Evolutionary conservation across 2,888 invertebrate species (phyloP), one percentile per base, ranked within the genome.

Genomic region (Rotaria macrura): DNA sequence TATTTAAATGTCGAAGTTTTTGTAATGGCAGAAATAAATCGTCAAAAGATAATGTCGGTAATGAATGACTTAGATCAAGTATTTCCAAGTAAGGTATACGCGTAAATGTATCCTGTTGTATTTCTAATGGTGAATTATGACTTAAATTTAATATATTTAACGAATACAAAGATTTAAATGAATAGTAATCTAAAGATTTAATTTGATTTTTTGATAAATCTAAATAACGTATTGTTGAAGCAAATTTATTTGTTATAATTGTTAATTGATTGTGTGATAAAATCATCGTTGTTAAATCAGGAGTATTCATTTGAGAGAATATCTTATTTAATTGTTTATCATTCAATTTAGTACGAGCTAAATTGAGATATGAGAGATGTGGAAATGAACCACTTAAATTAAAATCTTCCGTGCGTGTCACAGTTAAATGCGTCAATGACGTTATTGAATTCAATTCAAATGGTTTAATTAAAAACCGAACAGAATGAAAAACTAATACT

Each of bases 61-160:
- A 79, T 25, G 40, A 23, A 79, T 43, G 43, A 79, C 79, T 79
- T 43, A 79, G 14, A 79, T 79, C 79, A 43, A 79, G 43, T n/a
- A 79, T 79, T 79, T 79, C 79, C n/a, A 79, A n/a, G n/a, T 79
- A 79, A n/a, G 79, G 79, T 79, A 79, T 79, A 43, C 79, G 79
- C n/a, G 40, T 43, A n/a, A 79, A 79, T 43, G 79, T 79, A 79
- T 79, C 79, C 14, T 43, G 43, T 79, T 79, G 40, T 43, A 79
- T 79, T 43, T 79, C 79, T 43, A 79, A 12, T 43, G 40, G 40
- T 43, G n/a, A 79, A 79, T 79, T 79, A 17, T 20, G 43, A 79
- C 79, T 79, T 79, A 79, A n/a, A n/a, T 79, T 79, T 43, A 79
- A n/a, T 25, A 43, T 43, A 79, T 79, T 79, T 12, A 79, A 79